Conservation (phyloP, 2,888 invertebrate genomes). For the Drosophila macrothrix region DNA sequence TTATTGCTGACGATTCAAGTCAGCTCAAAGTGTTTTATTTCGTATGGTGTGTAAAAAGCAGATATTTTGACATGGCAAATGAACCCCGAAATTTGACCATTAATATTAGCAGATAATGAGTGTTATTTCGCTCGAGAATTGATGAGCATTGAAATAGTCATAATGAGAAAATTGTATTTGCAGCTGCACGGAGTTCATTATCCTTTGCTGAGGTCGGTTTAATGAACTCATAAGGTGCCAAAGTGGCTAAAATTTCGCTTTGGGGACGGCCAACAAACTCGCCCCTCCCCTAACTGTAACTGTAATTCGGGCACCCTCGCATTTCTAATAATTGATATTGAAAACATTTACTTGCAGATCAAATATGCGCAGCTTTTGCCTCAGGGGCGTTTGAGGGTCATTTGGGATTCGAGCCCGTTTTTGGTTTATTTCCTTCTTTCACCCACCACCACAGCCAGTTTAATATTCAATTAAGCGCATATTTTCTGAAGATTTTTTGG, state of each 20-base stretch:
- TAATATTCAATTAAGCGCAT: slow-evolving; percentile 72
- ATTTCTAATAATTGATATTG: slow-evolving; percentile 73
- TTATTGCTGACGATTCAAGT: neutral
- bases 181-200: slow-evolving; percentile 61
- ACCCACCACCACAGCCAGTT: neutral
- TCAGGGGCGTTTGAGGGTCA: slow-evolving; percentile 49
- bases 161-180: slow-evolving; percentile 57
- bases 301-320: neutral
- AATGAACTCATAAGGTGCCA: slow-evolving; percentile 74
- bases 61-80: slow-evolving; percentile 12
- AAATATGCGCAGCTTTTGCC: slow-evolving; percentile 29
- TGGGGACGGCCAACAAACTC: slow-evolving; percentile 1
- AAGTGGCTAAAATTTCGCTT: slow-evolving; percentile 50
- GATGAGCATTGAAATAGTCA: slow-evolving; percentile 64
- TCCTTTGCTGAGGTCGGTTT: slow-evolving; percentile 61
- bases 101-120: slow-evolving; percentile 37
- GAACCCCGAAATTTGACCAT: slow-evolving; percentile 28
- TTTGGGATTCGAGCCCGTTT: slow-evolving; percentile 29
- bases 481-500: slow-evolving; percentile 63
- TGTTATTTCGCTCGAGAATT: slow-evolving; percentile 51
- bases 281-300: neutral
- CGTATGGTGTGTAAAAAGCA: neutral
- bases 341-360: slow-evolving; percentile 58
- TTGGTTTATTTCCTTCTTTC: slow-evolving; percentile 8
- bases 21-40: neutral